Percentiles rank a stretch among this genome's conserved stretches.
Conservation (phyloP, 1,140 invertebrate species). For the Brachionus plicatilis region DNA sequence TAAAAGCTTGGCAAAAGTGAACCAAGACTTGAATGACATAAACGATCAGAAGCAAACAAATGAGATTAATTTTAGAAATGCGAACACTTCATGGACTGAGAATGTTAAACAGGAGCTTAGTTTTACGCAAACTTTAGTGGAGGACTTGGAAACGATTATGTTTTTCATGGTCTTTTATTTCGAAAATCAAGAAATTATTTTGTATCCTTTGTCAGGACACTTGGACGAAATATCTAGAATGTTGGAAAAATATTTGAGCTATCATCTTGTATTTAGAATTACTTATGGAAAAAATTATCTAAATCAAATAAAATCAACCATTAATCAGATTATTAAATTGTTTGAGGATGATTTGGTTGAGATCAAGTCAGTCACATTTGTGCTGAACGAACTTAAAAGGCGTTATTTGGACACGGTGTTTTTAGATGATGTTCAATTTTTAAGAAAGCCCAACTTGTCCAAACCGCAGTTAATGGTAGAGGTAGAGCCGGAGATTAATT, state of each 20-base stretch:
- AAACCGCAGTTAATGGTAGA: not conserved
- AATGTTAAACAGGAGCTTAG: not conserved
- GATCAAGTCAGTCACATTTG: not conserved
- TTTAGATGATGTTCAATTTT: not conserved
- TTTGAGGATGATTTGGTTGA: not conserved
- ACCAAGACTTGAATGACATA: not conserved
- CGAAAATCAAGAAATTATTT: constrained; percentile 10
- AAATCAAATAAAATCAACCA: constrained; percentile 2
- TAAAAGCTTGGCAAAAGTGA: not conserved
- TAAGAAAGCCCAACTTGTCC: not conserved
- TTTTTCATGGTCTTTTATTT: constrained; percentile 16
- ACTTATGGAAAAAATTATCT: not conserved
- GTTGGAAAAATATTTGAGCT: not conserved
- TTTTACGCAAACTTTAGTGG: not conserved
- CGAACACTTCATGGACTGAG: not conserved
- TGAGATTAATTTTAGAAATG: not conserved
- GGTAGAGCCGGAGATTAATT: not conserved
- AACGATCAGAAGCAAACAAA: not conserved
- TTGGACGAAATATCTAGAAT: constrained; percentile 18
- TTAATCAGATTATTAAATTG: not conserved
- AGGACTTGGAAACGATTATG: constrained; percentile 23
- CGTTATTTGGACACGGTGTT: not conserved
- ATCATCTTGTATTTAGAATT: constrained; percentile 5
- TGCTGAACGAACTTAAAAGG: not conserved
- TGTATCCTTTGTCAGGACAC: constrained; percentile 29